Conservation (phyloP, 2,113 vertebrate species). For the Heterochromis multidens region DNA sequence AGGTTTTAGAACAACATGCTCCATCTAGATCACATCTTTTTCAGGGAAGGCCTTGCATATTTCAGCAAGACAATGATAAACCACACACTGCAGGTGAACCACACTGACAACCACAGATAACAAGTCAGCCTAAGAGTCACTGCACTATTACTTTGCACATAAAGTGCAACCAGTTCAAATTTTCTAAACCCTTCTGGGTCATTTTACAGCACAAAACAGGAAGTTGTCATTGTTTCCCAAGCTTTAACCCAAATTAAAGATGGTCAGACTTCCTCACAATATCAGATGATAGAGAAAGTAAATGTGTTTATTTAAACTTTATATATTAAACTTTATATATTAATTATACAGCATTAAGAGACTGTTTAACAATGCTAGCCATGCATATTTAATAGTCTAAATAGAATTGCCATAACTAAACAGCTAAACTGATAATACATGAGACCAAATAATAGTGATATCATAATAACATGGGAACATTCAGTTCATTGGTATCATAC, state of each 20-base stretch:
- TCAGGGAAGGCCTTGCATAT: too few relatives aligned
- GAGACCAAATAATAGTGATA: not conserved
- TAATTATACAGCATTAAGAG: not conserved
- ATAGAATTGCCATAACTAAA: not conserved
- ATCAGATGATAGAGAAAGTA: not conserved
- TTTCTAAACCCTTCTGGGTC: not conserved
- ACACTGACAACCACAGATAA: not conserved
- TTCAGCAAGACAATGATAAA: too few relatives aligned
- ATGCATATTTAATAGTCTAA: accelerated
- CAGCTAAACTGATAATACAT: not conserved
- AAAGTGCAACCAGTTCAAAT: not conserved
- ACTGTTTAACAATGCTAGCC: not conserved
- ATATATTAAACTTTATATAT: not conserved
- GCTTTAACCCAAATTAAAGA: not conserved
- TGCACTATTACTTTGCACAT: not conserved
- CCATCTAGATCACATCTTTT: too few relatives aligned
- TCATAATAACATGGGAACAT: not conserved
- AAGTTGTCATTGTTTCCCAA: not conserved
- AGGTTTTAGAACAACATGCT: too few relatives aligned
- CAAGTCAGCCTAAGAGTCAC: not conserved
- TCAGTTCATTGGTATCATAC: not conserved
- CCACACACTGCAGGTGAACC: not conserved
- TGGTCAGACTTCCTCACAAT: not conserved
- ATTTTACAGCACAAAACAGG: not conserved
- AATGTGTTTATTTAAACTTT: not conserved